These are phyloP conservation scores for Drosophila sp. DNA, from an alignment of 1,140 invertebrate species.

Conservation along the genomic window DNA sequence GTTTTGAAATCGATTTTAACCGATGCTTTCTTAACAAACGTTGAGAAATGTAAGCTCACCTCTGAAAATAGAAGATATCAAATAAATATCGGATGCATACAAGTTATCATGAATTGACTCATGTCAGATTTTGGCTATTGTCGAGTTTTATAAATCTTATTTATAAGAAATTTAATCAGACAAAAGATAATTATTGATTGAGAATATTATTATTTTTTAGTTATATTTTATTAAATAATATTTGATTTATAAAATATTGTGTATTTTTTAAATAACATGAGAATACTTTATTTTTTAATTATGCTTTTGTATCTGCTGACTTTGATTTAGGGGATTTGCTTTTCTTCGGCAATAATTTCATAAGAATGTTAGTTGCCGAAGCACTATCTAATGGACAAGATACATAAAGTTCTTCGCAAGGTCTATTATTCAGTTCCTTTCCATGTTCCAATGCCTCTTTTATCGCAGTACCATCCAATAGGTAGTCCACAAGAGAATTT, in stretches of 20 bases:
- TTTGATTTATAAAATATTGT: not conserved
- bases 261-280: constrained; percentile 1
- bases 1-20: no score
- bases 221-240: constrained; percentile 2
- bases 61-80: no score
- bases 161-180: no score
- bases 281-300: not conserved
- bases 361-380: constrained; percentile 87
- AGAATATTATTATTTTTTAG: no score
- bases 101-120: no score
- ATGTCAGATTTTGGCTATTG: no score
- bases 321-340: constrained; percentile 18
- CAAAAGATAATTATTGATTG: no score
- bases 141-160: no score
- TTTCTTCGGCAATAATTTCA: constrained; percentile 86
- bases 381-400: constrained; percentile 89
- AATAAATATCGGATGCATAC: no score
- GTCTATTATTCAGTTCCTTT: constrained; percentile 85
- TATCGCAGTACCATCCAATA: constrained; percentile 90
- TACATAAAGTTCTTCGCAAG: constrained; percentile 87
- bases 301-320: constrained; percentile 32
- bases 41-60: no score
- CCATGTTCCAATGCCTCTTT: constrained; percentile 90
- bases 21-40: no score
- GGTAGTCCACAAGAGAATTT: constrained; percentile 89